phyloP scores from a whole-genome alignment of 53 echinoderm and acorn worm species.

The Holothuria leucospilota region DNA sequence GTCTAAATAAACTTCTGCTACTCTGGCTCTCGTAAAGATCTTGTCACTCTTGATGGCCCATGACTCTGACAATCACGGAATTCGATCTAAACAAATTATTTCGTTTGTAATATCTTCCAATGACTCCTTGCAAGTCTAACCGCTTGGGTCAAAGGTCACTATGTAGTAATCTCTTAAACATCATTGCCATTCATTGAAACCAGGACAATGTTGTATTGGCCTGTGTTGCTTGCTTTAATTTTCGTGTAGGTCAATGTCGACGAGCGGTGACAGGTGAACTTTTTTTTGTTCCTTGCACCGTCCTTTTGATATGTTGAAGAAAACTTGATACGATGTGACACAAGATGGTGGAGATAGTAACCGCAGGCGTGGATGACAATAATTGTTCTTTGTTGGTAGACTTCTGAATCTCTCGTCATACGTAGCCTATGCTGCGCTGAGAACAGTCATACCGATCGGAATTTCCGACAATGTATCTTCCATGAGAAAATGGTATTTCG shows the following conservation, averaged over 20 bases:
- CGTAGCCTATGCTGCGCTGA: too few relatives aligned
- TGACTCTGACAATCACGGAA: slow-evolving; percentile 39
- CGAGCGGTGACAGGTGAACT: slow-evolving; percentile 39
- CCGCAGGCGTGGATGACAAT: slow-evolving; percentile 3
- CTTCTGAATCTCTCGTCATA: too few relatives aligned
- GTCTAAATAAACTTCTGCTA: too few relatives aligned
- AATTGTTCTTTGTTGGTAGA: too few relatives aligned
- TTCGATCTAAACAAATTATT: slow-evolving; percentile 47
- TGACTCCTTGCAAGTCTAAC: slow-evolving; percentile 24
- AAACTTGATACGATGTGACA: slow-evolving; percentile 25
- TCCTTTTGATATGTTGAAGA: background rate
- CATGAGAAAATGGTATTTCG: too few relatives aligned
- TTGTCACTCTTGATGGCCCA: slow-evolving; percentile 21
- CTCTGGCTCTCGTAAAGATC: slow-evolving; percentile 10
- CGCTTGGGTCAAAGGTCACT: slow-evolving; percentile 29
- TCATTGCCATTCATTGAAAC: slow-evolving; percentile 1
- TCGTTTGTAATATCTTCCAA: slow-evolving; percentile 28
- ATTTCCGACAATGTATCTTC: too few relatives aligned
- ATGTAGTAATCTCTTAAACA: background rate
- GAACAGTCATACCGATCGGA: too few relatives aligned
- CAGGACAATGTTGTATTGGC: slow-evolving; percentile 22
- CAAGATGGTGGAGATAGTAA: slow-evolving; percentile 27
- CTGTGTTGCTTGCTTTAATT: slow-evolving; percentile 21
- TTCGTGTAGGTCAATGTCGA: slow-evolving; percentile 1
- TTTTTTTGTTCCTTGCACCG: background rate